A percentile compares a stretch with the other conserved stretches of the same genome.
Evolutionary conservation across 2,113 vertebrate species (phyloP).

Genomic region (Prunella fulvescens): DNA sequence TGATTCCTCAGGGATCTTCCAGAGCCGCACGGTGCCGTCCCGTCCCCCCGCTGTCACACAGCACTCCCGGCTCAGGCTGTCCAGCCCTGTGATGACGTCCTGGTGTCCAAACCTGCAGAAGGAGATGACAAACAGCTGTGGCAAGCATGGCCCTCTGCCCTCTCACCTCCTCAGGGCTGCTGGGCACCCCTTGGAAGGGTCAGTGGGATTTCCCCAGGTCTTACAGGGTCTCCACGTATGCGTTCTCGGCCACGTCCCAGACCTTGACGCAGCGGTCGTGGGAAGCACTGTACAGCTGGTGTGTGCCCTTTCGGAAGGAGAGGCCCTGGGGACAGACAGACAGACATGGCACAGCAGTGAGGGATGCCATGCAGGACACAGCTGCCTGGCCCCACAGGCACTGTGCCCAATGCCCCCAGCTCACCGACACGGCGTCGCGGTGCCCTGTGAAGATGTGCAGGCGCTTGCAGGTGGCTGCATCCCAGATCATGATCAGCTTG

Average conservation of each 20-base stretch:
- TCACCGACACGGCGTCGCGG: constrained; percentile 86
- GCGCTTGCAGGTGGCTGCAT: constrained; percentile 82
- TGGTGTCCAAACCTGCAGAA: constrained; percentile 89
- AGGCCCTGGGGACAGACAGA: constrained; percentile 74
- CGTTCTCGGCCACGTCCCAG: constrained; percentile 93
- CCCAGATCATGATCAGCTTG: constrained; percentile 95
- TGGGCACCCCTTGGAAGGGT: no score
- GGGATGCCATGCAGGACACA: rapidly evolving
- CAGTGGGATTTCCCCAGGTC: neutral
- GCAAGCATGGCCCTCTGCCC: rapidly evolving
- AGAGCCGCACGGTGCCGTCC: constrained; percentile 88
- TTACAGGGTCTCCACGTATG: constrained; percentile 95
- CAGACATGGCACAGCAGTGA: neutral
- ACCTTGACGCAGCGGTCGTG: constrained; percentile 93
- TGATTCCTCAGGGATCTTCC: constrained; percentile 96
- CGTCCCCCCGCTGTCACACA: constrained; percentile 92
- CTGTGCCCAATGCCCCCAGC: rapidly evolving
- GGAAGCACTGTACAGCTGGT: constrained; percentile 92
- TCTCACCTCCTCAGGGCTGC: neutral
- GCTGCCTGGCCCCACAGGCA: neutral
- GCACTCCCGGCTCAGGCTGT: constrained; percentile 89
- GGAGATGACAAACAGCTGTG: neutral
- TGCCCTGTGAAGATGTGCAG: constrained; percentile 91
- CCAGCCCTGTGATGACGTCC: constrained; percentile 86
- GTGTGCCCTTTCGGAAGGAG: constrained; percentile 88